These are phyloP conservation scores for Tanypteryx hageni DNA, from an alignment of 2,888 invertebrate species.

Conservation along the genomic window DNA sequence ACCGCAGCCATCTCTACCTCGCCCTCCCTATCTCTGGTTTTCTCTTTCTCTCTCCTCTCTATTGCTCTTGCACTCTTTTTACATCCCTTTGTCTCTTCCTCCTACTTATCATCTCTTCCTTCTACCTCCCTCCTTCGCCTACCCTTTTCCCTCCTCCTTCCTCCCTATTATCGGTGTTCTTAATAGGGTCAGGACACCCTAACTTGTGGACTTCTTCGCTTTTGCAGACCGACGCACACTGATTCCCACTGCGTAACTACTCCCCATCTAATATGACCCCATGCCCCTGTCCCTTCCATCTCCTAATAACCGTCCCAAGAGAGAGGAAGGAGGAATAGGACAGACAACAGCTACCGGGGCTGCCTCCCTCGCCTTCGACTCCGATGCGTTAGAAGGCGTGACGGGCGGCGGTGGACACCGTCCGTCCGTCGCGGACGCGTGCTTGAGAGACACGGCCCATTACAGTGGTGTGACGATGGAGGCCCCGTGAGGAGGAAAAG, in stretches of 20 bases:
- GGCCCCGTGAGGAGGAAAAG: neutral
- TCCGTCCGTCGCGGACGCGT: neutral
- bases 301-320: neutral
- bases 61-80: no score
- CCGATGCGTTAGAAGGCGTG: neutral
- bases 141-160: neutral
- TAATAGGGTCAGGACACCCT: conserved; percentile 8
- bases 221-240: neutral
- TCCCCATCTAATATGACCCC: neutral
- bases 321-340: neutral
- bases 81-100: no score
- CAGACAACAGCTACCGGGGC: no score
- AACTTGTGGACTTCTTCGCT: neutral
- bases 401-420: neutral
- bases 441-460: conserved; percentile 18
- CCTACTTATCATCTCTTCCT: no score
- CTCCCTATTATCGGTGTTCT: neutral
- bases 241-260: neutral
- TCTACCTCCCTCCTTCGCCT: no score
- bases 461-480: neutral
- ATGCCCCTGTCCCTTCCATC: neutral
- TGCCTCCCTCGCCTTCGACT: neutral
- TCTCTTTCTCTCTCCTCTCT: no score
- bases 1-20: no score
- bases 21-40: no score